phyloP scores from a whole-genome alignment of 2,113 vertebrate species.

The Strix uralensis region DNA sequence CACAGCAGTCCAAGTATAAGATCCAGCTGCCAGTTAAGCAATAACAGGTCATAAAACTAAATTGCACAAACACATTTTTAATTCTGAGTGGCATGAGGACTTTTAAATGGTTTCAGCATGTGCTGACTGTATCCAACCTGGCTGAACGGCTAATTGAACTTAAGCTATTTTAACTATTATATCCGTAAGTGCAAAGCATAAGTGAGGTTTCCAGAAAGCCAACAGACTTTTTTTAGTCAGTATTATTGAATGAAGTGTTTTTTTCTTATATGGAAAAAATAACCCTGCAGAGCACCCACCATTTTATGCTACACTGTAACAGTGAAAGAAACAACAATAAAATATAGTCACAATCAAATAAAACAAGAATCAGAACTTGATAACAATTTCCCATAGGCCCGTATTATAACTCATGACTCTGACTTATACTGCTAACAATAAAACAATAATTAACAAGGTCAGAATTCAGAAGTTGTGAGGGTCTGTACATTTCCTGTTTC shows the following conservation, averaged over 20 bases:
- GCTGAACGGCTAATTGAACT: background rate
- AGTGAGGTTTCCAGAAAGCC: background rate
- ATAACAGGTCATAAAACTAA: constrained; percentile 66
- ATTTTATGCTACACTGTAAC: background rate
- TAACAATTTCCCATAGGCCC: background rate
- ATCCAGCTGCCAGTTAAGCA: constrained; percentile 54
- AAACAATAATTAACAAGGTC: background rate
- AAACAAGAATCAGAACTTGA: background rate
- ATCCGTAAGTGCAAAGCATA: background rate
- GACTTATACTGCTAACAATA: background rate
- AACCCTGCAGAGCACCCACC: background rate
- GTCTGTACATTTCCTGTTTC: background rate
- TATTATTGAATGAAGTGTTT: background rate
- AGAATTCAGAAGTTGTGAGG: background rate
- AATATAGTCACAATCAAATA: background rate
- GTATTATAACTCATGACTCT: background rate
- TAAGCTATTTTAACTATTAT: background rate
- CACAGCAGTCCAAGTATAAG: constrained; percentile 20
- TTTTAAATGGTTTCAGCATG: constrained; percentile 22
- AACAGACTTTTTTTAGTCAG: background rate
- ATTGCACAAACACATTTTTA: constrained; percentile 63
- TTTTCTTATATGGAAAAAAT: background rate
- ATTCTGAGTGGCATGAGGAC: constrained; percentile 43
- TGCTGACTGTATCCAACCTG: background rate
- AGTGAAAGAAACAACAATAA: background rate